Base-by-base conservation (phyloP, 1,140 invertebrate genomes). In the Lethrus apterus region DNA sequence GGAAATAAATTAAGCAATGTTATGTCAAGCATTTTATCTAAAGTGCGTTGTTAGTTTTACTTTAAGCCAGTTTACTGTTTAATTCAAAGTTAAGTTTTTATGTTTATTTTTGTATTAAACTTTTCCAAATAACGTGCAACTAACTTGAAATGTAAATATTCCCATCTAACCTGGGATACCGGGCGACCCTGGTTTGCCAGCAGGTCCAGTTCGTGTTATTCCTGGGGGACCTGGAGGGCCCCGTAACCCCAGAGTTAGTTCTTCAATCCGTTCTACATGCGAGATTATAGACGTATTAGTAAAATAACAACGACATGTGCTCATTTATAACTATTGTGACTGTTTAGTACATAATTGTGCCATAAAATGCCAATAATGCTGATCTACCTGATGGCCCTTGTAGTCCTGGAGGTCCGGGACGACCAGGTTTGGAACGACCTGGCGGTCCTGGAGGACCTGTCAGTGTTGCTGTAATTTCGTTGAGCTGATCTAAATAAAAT, bases 361-460 rank as follows among this genome's bases (percentile, higher is more conserved):
- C 35, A 38, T 33, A 13, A 33, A 15, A 33, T 13, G 9, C 21
- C 14, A 29, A 29, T 8, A n/a, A 14, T 21, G 19, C 23, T 7
- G 13, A 21, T 55, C 40, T 70, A 80, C 79, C 79, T 78, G 71
- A 71, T 19, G 71, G 68, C 65, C 80, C 79, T 65, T 77, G 78
- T 26, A 61, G 59, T 51, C 80, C 80, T 41, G 77, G 75, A 40
- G 69, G 61, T 26, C 80, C 80, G 46, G 72, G 72, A 53, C 71
- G 66, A 43, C 78, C 78, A 52, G 70, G 70, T 60, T 71, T 74
- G 34, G 74, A 71, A 50, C 69, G 61, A 30, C 79, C 78, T 34
- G 79, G 77, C 13, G 72, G 70, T 21, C 79, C 78, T 33, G 79
- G 78, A 14, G 77, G 77, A 20, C 79, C 79, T 44, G 71, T 63